Conservation (phyloP, 1,140 invertebrate species). For the Aricia agestis region DNA sequence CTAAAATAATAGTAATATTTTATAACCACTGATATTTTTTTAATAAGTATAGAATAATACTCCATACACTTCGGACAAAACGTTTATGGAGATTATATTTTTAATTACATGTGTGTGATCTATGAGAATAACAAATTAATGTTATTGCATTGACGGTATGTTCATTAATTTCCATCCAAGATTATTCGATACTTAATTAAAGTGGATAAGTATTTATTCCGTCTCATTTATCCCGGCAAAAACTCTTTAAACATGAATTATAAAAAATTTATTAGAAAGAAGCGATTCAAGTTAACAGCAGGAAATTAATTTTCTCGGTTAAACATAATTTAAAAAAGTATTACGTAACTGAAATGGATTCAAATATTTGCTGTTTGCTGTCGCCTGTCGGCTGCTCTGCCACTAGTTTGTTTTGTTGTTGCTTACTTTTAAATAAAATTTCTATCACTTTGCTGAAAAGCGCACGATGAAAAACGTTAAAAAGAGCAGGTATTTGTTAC, state of each 20-base stretch:
- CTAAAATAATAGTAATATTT: too few relatives aligned
- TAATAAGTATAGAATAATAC: too few relatives aligned
- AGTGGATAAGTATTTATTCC: background rate
- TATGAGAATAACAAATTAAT: too few relatives aligned
- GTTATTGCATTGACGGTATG: too few relatives aligned
- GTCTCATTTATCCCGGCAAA: background rate
- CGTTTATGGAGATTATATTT: too few relatives aligned
- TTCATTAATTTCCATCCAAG: background rate
- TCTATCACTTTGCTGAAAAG: background rate
- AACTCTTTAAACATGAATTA: background rate
- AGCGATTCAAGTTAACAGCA: conserved; percentile 8
- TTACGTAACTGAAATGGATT: conserved; percentile 16
- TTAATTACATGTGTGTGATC: too few relatives aligned
- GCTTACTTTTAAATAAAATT: conserved; percentile 1
- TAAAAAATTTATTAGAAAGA: conserved; percentile 9
- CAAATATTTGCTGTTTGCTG: background rate
- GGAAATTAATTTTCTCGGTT: conserved; percentile 13
- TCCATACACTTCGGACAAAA: too few relatives aligned
- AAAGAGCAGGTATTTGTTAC: background rate
- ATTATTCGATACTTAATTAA: background rate
- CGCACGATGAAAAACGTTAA: too few relatives aligned
- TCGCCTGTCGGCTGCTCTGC: background rate
- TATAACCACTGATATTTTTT: too few relatives aligned
- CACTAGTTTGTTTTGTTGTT: background rate
- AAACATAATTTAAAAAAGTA: conserved; percentile 13